A percentile compares a stretch with the other conserved stretches of the same genome.
phyloP scores from a whole-genome alignment of 2,113 vertebrate species.

The Perognathus longimembris region DNA sequence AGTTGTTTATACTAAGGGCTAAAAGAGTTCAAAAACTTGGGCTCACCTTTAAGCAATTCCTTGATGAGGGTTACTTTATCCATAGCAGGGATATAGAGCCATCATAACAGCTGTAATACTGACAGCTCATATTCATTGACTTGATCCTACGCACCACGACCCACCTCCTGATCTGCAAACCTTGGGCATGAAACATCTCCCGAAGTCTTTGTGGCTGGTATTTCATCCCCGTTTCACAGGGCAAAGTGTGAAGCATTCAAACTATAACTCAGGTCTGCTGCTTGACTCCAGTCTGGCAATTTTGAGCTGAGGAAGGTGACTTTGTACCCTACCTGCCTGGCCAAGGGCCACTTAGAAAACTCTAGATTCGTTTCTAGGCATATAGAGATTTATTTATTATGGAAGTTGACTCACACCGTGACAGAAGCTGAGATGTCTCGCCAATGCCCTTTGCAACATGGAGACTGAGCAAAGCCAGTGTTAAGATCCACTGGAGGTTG shows the following conservation, averaged over 20 bases:
- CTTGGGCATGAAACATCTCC: no score
- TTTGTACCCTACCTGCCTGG: background rate
- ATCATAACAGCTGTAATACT: rapidly evolving
- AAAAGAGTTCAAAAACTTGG: background rate
- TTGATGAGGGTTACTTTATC: background rate
- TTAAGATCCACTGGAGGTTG: background rate
- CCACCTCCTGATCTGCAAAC: background rate
- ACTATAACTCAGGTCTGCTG: background rate
- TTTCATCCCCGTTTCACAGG: background rate
- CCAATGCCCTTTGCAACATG: background rate
- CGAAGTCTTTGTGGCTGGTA: background rate
- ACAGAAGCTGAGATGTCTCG: background rate
- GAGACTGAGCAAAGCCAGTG: background rate
- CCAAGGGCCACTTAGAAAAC: background rate
- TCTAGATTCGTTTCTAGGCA: background rate
- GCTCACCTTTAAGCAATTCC: background rate
- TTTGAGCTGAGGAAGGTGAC: background rate
- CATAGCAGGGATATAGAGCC: background rate
- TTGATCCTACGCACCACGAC: background rate
- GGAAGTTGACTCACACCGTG: background rate
- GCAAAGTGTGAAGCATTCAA: background rate
- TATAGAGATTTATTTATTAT: background rate
- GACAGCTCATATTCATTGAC: background rate
- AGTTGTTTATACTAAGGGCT: background rate
- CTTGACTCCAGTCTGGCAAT: background rate